These are phyloP conservation scores for Elymnias hypermnestra DNA, from an alignment of 1,140 invertebrate genomes.

Conservation along the genomic window DNA sequence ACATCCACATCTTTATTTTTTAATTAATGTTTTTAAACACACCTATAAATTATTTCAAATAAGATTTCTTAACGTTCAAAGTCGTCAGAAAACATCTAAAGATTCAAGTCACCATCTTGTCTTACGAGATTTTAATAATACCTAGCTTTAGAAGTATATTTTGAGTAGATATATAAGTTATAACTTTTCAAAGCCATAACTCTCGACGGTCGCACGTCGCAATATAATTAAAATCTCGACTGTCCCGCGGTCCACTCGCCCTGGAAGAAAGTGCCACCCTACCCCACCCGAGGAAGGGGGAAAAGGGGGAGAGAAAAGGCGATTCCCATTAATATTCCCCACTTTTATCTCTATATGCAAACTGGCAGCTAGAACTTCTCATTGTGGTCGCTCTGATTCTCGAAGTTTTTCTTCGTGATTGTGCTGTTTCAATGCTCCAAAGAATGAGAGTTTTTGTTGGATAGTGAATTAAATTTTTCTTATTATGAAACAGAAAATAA, in stretches of 20 bases:
- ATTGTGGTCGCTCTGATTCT: slow-evolving; percentile 68
- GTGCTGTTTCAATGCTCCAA: slow-evolving; percentile 61
- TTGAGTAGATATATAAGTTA: slow-evolving; percentile 1
- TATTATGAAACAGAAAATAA: slow-evolving; percentile 3
- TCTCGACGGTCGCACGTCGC: slow-evolving; percentile 58
- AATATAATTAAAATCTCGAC: slow-evolving; percentile 74
- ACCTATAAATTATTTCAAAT: too few species aligned
- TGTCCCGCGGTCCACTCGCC: slow-evolving; percentile 64
- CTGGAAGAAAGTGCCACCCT: slow-evolving; percentile 52
- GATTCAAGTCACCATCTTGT: too few species aligned
- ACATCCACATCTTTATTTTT: too few species aligned
- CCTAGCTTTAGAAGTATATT: too few species aligned
- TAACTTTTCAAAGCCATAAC: slow-evolving; percentile 47
- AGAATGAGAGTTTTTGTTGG: slow-evolving; percentile 52
- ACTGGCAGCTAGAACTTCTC: slow-evolving; percentile 68
- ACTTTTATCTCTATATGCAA: slow-evolving; percentile 76
- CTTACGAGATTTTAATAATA: too few species aligned
- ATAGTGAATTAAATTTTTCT: slow-evolving; percentile 15
- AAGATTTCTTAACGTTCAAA: too few species aligned
- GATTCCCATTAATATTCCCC: slow-evolving; percentile 74
- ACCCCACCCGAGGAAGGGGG: slow-evolving; percentile 20
- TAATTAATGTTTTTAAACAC: too few species aligned
- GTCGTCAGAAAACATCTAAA: too few species aligned
- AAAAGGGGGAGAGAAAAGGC: slow-evolving; percentile 27
- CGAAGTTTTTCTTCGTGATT: slow-evolving; percentile 60